A percentile compares a stretch with the other conserved stretches of the same genome.
Conservation (phyloP, 2,797 vertebrate genomes). For the Varecia variegata region DNA sequence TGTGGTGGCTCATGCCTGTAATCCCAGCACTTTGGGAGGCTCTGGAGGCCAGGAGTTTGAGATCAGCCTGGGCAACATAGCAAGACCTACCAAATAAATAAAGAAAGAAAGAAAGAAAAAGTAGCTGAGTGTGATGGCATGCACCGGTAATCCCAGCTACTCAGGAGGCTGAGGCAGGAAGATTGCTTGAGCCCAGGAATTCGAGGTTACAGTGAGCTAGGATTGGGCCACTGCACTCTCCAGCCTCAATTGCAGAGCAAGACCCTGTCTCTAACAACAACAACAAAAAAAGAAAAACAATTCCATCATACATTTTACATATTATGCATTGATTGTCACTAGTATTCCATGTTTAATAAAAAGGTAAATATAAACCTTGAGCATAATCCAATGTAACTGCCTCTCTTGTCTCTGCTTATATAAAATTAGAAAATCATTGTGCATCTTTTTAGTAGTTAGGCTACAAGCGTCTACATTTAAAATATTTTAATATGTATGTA, state of each 20-base stretch:
- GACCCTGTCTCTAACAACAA: not conserved
- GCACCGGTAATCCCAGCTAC: too few relatives aligned
- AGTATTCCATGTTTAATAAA: not conserved
- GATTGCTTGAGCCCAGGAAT: not conserved
- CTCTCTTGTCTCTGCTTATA: not conserved
- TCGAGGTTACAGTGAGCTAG: not conserved
- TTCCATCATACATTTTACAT: not conserved
- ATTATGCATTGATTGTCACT: not conserved
- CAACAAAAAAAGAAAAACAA: not conserved
- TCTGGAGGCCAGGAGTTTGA: not conserved
- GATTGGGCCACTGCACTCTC: not conserved
- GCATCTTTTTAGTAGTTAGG: not conserved
- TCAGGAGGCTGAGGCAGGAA: not conserved
- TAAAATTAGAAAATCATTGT: not conserved
- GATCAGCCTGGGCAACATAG: not conserved
- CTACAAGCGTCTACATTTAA: constrained; percentile 1
- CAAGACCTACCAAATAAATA: not conserved
- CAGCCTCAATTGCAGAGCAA: not conserved
- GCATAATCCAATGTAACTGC: not conserved
- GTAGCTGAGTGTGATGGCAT: not conserved
- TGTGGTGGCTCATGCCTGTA: not conserved
- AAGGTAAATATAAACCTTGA: not conserved
- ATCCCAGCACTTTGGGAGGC: not conserved
- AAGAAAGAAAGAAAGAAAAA: not conserved
- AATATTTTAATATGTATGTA: not conserved